Percentiles rank a stretch among this genome's conserved stretches.
These are phyloP conservation scores for Troides helena DNA, from an alignment of 2,888 invertebrate species.

Conservation along the genomic window DNA sequence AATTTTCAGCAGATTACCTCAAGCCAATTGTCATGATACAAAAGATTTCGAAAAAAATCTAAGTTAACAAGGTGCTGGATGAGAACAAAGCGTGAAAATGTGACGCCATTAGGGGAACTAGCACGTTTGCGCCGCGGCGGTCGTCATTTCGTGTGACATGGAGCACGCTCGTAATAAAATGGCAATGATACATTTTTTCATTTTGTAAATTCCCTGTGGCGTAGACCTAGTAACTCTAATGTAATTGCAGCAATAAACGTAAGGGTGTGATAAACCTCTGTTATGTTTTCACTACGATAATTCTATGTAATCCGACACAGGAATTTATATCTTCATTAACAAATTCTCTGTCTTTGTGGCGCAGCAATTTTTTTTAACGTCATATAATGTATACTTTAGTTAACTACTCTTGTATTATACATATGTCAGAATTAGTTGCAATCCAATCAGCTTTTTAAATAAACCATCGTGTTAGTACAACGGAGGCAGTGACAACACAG, in stretches of 20 bases:
- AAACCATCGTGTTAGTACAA: too few relatives aligned
- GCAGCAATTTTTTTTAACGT: too few relatives aligned
- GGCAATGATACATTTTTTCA: background rate
- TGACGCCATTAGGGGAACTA: background rate
- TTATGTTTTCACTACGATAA: too few relatives aligned
- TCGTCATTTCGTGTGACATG: background rate
- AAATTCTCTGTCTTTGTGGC: too few relatives aligned
- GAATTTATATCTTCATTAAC: too few relatives aligned
- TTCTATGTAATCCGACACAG: too few relatives aligned
- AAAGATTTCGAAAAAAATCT: slow-evolving; percentile 3
- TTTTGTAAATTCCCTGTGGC: background rate
- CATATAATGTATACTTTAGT: too few relatives aligned
- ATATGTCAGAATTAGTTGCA: too few relatives aligned
- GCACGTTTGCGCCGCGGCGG: background rate
- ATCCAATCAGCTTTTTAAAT: too few relatives aligned
- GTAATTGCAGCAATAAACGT: background rate
- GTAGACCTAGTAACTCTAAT: background rate
- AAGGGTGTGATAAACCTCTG: background rate
- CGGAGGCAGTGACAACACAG: too few relatives aligned
- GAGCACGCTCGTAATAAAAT: slow-evolving; percentile 1
- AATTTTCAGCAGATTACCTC: too few relatives aligned
- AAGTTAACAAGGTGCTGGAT: slow-evolving; percentile 1
- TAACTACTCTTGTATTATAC: too few relatives aligned
- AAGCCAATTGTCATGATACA: background rate
- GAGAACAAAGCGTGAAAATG: slow-evolving; percentile 2